Base-by-base conservation (phyloP, 2,888 invertebrate species). In the Aphelenchoides bicaudatus region DNA sequence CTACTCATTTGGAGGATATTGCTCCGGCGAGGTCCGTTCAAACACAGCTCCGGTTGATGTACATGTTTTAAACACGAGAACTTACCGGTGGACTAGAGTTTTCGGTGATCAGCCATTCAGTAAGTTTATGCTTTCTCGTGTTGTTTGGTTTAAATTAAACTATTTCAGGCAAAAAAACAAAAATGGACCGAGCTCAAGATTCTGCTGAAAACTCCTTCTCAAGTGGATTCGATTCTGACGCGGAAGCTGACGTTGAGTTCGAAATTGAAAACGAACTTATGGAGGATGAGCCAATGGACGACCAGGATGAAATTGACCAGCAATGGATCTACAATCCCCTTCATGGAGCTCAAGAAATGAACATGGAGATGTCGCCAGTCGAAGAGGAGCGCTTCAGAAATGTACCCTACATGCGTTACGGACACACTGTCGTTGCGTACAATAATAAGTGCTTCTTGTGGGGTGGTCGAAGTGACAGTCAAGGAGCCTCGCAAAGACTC, bases 1-100 rank as follows among this genome's bases (percentile, higher is more conserved):
- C 66, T 91, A 87, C 80, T 88, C 89, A 0, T 91, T 92, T 80
- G 91, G 92, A 37, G 92, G 92, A 27, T 92, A 90, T 79, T 90
- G 89, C 78, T 88, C 89, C 0, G 87, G 87, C 8, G 88, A 88
- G 87, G 88, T 75, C 89, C 88, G 74, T 77, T 78, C 39, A 39
- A 63, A 29, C 43, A 49, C 23, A 34, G 61, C 56, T 72, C 70
- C 89, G 0, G 91, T 92, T 79, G 91, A 91, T 78, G 87, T 91
- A 1, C 88, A 90, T 81, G 85, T 89, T 13, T 82, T 92, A 23
- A 86, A 91, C 77, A 88, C 88, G 54, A 83, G 86, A 8, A 65
- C 68, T 5, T 67, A 56, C 49, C 71, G 68, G 16, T 69, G 69
- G 69, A 39, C 50, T 8, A 34, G 39, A 10, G 19, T 67, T 19